phyloP scores from a whole-genome alignment of 2,113 vertebrate species.

The Reinhardtius hippoglossoides region DNA sequence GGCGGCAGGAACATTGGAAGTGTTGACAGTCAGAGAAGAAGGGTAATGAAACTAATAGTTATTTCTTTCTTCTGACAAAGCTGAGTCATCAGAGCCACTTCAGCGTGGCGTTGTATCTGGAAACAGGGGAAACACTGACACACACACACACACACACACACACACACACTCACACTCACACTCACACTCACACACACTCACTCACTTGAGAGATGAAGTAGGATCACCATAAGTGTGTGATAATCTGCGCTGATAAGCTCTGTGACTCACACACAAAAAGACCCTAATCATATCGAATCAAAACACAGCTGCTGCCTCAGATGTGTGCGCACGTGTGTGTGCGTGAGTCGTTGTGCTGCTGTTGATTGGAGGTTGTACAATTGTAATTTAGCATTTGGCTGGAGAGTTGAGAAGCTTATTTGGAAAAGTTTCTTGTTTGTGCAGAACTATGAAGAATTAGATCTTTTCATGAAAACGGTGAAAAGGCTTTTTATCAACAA shows the following conservation, averaged over 20 bases:
- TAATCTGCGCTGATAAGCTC: constrained; percentile 48
- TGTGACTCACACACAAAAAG: constrained; percentile 65
- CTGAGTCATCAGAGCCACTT: constrained; percentile 48
- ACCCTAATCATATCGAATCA: constrained; percentile 63
- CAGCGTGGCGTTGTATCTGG: constrained; percentile 11
- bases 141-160: neutral
- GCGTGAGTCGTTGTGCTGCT: constrained; percentile 29
- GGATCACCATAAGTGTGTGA: constrained; percentile 43
- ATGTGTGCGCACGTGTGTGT: constrained; percentile 16
- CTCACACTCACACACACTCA: neutral
- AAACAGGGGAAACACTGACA: constrained; percentile 17
- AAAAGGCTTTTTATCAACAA: neutral
- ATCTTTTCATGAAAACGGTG: neutral
- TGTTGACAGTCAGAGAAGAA: neutral
- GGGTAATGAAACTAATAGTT: constrained; percentile 20
- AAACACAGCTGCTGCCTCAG: constrained; percentile 69
- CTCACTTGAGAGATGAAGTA: constrained; percentile 31
- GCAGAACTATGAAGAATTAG: neutral
- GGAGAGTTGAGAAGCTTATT: neutral
- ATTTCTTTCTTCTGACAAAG: constrained; percentile 16
- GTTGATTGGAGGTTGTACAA: constrained; percentile 47
- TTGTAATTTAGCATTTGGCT: constrained; percentile 40
- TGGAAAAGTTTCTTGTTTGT: constrained; percentile 5
- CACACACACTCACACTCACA: no score
- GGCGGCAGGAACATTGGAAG: neutral